Percentiles rank a stretch among this genome's conserved stretches.
These are phyloP conservation scores for Sebastes cheni DNA, from an alignment of 2,797 vertebrate genomes.

Conservation along the genomic window DNA sequence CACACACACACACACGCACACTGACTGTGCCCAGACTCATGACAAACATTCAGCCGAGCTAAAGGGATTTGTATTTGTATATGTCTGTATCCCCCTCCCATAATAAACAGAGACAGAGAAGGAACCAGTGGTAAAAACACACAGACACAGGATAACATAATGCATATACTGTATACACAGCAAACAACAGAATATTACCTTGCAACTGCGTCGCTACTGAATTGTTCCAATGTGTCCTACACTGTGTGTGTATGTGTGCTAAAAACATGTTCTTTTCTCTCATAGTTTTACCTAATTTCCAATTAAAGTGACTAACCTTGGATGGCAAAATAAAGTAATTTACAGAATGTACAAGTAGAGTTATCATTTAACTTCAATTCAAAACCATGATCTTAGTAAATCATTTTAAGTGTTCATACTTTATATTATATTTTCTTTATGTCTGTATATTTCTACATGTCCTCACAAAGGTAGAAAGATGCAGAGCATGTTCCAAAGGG, in stretches of 20 bases:
- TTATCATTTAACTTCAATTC: background rate
- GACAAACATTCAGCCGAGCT: constrained; percentile 21
- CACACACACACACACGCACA: background rate
- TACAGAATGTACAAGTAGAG: background rate
- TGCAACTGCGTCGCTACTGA: background rate
- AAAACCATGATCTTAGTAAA: background rate
- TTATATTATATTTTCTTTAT: background rate
- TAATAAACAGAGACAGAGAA: constrained; percentile 3
- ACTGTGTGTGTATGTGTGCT: background rate
- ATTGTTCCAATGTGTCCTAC: background rate
- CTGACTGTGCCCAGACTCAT: background rate
- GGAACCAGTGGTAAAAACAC: background rate
- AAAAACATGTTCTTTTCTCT: background rate
- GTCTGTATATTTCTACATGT: background rate
- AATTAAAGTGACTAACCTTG: background rate
- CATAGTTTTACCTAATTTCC: background rate
- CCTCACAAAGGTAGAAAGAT: background rate
- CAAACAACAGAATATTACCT: background rate
- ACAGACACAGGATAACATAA: background rate
- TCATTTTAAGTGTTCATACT: background rate
- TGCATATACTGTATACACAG: background rate
- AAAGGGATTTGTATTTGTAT: constrained; percentile 16
- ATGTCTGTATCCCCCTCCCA: background rate
- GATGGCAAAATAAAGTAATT: background rate
- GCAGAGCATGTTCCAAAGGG: background rate